Base-by-base conservation (phyloP, 2,888 invertebrate species). In the Lepas anatifera region DNA sequence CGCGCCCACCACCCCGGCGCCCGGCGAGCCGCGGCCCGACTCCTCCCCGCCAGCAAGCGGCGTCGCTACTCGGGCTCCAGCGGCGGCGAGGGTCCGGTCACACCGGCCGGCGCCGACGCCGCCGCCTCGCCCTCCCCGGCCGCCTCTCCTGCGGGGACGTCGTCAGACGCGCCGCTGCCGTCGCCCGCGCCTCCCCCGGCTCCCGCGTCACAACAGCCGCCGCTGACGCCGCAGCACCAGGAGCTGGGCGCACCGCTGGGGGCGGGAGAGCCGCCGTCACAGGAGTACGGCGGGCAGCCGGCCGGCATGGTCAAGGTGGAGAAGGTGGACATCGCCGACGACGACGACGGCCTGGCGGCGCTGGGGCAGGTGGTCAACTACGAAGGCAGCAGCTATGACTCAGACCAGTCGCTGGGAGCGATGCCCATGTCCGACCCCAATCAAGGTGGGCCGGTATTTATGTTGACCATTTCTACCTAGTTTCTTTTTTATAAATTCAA, bases 1-100 rank as follows among this genome's bases (percentile, higher is more conserved):
- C n/a, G n/a, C n/a, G n/a, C n/a, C n/a, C n/a, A n/a, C n/a, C 58
- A 32, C 11, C 32, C 58, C 35, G 35, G 32, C 58, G n/a, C n/a
- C n/a, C n/a, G n/a, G 11, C 41, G 41, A 41, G 1, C 16, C 41
- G 41, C 41, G 10, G 41, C 41, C 41, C 1, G 11, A 2, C 58
- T 32, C 18, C 58, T 58, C 58, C 58, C 58, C 11, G 58, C 58
- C 35, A 58, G 32, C 58, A 58, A 58, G 58, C 58, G 58, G 35
- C 58, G 58, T 10, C 58, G 58, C 52, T 18, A 27, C 58, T 58
- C 58, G 2, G 58, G 58, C 35, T 58, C 58, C 6, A 32, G 58
- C 58, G 18, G 58, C 32, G 32, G 32, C 35, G 58, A 58, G 4
- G 58, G 58, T 4, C 58, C 32, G 58, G 32, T 18, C 18, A 58